A percentile compares a stretch with the other conserved stretches of the same genome.
Evolutionary conservation across 2,888 invertebrate species (phyloP).

Genomic region (Platycheirus albimanus): DNA sequence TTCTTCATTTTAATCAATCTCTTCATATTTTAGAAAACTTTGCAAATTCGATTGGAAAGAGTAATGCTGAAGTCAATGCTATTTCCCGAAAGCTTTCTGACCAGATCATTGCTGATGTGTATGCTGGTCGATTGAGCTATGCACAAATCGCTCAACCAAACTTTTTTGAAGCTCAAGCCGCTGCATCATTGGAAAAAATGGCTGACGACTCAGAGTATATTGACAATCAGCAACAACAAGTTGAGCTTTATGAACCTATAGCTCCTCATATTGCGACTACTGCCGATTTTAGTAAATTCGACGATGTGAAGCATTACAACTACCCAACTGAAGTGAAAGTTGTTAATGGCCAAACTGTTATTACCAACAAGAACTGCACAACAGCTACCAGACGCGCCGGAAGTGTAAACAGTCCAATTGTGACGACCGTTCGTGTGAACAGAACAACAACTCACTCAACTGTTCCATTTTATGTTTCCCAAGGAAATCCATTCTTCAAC

Average conservation of each 20-base stretch:
- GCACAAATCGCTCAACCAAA: constrained; percentile 78
- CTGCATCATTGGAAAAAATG: constrained; percentile 77
- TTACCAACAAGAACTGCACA: constrained; percentile 81
- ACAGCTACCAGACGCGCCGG: constrained; percentile 77
- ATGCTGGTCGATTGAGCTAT: constrained; percentile 78
- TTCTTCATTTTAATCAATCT: background rate
- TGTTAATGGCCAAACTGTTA: constrained; percentile 80
- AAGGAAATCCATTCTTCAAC: constrained; percentile 64
- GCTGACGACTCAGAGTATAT: constrained; percentile 65
- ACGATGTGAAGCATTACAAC: constrained; percentile 79
- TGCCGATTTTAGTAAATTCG: constrained; percentile 78
- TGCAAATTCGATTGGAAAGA: constrained; percentile 79
- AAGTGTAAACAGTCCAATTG: constrained; percentile 68
- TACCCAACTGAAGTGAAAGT: constrained; percentile 81
- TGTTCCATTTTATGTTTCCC: constrained; percentile 58
- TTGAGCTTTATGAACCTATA: constrained; percentile 74
- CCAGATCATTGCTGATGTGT: constrained; percentile 79
- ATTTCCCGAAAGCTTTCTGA: constrained; percentile 76
- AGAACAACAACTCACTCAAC: constrained; percentile 76
- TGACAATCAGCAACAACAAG: constrained; percentile 76
- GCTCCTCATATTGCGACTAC: constrained; percentile 75
- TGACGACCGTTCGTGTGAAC: constrained; percentile 75
- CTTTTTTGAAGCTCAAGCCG: constrained; percentile 81
- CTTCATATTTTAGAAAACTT: constrained; percentile 76
- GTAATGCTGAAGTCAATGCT: constrained; percentile 78